phyloP scores from a whole-genome alignment of 2,797 vertebrate genomes.

The Parauchenoglanis ngamensis region DNA sequence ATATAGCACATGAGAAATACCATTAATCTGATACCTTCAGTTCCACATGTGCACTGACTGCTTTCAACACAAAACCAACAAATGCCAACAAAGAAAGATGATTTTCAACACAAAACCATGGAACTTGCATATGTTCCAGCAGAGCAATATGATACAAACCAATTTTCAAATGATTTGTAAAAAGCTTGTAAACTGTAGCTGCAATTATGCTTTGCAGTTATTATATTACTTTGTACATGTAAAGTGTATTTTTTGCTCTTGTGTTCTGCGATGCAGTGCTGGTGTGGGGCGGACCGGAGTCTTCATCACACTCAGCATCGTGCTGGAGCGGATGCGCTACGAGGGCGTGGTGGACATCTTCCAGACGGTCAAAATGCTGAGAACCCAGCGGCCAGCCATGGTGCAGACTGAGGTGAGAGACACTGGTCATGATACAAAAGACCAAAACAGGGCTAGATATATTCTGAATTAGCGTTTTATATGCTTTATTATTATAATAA shows the following conservation, averaged over 20 bases:
- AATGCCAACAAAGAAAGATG: neutral
- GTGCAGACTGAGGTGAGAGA: constrained; percentile 93
- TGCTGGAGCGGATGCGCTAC: constrained; percentile 96
- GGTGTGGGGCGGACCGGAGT: constrained; percentile 94
- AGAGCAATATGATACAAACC: neutral
- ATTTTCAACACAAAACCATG: neutral
- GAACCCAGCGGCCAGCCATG: constrained; percentile 97
- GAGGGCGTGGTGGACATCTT: constrained; percentile 98
- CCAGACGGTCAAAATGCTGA: constrained; percentile 84
- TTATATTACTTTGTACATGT: neutral
- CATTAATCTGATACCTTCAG: neutral
- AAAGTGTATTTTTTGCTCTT: neutral
- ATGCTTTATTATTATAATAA: neutral
- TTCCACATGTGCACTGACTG: neutral
- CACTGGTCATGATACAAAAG: neutral
- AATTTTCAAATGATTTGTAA: neutral
- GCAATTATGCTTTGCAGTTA: neutral
- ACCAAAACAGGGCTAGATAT: neutral
- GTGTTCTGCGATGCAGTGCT: constrained; percentile 73
- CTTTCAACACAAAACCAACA: neutral
- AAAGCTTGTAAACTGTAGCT: neutral
- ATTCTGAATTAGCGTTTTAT: neutral
- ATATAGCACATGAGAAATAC: neutral
- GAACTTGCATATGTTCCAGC: neutral
- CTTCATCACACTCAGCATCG: constrained; percentile 96